These are phyloP conservation scores for Pherbina coryleti DNA, from an alignment of 2,888 invertebrate genomes.

Conservation along the genomic window DNA sequence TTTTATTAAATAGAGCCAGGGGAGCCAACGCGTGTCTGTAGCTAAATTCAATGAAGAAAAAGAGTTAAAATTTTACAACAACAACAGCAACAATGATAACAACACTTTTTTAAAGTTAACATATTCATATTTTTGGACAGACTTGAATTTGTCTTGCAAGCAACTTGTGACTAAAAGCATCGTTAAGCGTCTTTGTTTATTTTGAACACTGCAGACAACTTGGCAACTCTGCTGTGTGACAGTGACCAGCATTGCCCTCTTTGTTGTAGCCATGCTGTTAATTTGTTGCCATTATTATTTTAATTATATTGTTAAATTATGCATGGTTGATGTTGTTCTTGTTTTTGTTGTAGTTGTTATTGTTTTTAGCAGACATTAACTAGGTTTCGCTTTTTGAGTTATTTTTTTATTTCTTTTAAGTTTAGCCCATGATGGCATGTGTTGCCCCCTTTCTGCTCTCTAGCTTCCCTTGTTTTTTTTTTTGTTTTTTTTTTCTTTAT, in stretches of 20 bases:
- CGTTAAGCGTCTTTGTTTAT: too few relatives aligned
- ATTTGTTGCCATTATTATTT: slow-evolving; percentile 12
- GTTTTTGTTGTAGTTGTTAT: neutral
- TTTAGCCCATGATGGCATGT: neutral
- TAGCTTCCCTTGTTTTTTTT: neutral
- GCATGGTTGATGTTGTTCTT: neutral
- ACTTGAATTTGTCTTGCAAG: too few relatives aligned
- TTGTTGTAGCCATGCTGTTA: neutral
- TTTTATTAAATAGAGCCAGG: neutral
- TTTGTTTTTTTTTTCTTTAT: too few relatives aligned
- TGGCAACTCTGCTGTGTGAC: neutral
- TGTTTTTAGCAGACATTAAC: too few relatives aligned
- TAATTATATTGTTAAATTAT: slow-evolving; percentile 15
- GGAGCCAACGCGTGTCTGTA: too few relatives aligned
- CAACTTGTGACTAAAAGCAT: too few relatives aligned
- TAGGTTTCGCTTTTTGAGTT: neutral
- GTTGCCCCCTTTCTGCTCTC: neutral
- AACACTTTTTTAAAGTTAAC: neutral
- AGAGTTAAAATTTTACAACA: neutral
- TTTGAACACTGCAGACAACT: too few relatives aligned
- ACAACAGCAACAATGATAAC: neutral
- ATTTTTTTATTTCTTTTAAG: neutral
- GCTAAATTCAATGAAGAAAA: too few relatives aligned
- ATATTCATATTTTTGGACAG: too few relatives aligned
- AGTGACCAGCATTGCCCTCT: neutral